phyloP scores from a whole-genome alignment of 2,797 vertebrate species.

The Poliocrania exsul region DNA sequence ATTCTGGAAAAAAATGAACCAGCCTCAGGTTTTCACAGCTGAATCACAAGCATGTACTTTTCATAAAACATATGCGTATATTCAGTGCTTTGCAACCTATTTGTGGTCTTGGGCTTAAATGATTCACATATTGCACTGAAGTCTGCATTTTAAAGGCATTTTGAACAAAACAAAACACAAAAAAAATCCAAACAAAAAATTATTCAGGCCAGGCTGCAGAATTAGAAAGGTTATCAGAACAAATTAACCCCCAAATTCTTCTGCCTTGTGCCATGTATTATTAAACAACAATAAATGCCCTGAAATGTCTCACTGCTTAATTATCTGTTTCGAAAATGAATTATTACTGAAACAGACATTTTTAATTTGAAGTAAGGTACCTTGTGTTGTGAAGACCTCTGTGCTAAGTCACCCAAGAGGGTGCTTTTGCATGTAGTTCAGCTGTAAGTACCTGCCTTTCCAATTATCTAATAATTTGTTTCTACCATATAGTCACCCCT shows the following conservation, averaged over 20 bases:
- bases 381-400: not conserved
- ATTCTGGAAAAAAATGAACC: not conserved
- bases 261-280: not conserved
- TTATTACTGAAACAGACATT: not conserved
- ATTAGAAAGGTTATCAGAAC: not conserved
- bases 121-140: not conserved
- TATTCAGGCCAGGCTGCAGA: not conserved
- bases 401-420: not conserved
- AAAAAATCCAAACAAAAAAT: not conserved
- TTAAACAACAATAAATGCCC: conserved; percentile 1
- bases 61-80: not conserved
- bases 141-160: not conserved
- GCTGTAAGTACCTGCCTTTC: not conserved
- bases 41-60: not conserved
- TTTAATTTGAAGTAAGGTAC: not conserved
- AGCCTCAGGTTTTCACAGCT: not conserved
- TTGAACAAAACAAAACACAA: not conserved
- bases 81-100: not conserved
- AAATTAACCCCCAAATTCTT: not conserved
- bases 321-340: conserved; percentile 15
- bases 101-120: not conserved
- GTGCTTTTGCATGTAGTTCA: not conserved
- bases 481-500: not conserved
- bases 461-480: conserved; percentile 16
- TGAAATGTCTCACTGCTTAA: not conserved